Conservation (phyloP, 37 sponge, comb jelly and placozoan genomes). For the Agelas oroides region DNA sequence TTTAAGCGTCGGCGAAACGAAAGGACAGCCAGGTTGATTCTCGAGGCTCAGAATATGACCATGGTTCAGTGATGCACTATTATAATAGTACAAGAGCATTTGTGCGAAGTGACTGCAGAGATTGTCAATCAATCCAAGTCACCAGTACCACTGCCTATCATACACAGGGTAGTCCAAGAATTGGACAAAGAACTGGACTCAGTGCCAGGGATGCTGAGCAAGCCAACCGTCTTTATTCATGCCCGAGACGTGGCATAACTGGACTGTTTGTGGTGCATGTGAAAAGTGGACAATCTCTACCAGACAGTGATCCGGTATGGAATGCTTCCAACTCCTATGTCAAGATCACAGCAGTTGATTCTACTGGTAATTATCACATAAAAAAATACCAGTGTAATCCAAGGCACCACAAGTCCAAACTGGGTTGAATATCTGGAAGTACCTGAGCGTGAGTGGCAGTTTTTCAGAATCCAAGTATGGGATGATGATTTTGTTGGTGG, state of each 20-base stretch:
- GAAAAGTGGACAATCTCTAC: neutral
- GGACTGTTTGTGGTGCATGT: neutral
- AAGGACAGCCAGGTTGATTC: no score
- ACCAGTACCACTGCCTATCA: neutral
- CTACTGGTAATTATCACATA: neutral
- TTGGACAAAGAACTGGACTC: neutral
- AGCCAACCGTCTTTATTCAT: neutral
- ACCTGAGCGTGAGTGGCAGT: neutral
- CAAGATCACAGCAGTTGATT: slow-evolving; percentile 14
- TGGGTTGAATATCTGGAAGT: neutral
- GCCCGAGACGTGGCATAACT: neutral
- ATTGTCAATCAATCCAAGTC: no score
- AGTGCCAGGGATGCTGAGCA: slow-evolving; percentile 1
- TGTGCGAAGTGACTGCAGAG: neutral
- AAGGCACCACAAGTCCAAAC: neutral
- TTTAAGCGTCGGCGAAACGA: no score
- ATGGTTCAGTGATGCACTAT: no score
- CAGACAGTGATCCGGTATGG: slow-evolving; percentile 9
- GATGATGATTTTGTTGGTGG: neutral
- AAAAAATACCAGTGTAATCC: neutral
- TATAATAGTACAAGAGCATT: neutral
- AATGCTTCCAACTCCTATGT: slow-evolving; percentile 21
- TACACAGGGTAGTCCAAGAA: neutral
- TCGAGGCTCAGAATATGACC: neutral
- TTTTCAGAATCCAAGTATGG: slow-evolving; percentile 10